Evolutionary conservation across 2,113 vertebrate species (phyloP).

Genomic region (Oenanthe melanoleuca): DNA sequence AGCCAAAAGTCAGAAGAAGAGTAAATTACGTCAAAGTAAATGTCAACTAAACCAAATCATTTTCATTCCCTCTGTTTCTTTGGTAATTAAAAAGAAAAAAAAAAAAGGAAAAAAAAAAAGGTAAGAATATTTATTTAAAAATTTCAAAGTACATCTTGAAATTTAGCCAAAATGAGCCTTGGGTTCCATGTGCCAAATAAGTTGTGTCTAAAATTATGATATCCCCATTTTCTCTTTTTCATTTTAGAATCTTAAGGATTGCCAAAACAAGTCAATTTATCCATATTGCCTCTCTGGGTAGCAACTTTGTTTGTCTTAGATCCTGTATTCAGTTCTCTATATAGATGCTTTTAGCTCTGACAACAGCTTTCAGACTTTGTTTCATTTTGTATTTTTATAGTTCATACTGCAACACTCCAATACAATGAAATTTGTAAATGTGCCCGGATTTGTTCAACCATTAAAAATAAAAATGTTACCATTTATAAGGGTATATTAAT

Average conservation of each 20-base stretch:
- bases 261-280: conserved; percentile 76
- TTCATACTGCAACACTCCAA: conserved; percentile 18
- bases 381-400: conserved; percentile 53
- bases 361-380: conserved; percentile 58
- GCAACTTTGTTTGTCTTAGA: conserved; percentile 69
- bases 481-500: not conserved
- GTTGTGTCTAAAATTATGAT: not conserved
- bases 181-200: not conserved
- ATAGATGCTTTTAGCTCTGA: conserved; percentile 66
- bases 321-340: conserved; percentile 50
- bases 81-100: not conserved
- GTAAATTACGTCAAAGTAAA: not conserved
- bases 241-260: conserved; percentile 57
- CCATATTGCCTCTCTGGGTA: conserved; percentile 59
- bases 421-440: conserved; percentile 9
- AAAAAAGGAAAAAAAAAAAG: not conserved
- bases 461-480: conserved; percentile 38
- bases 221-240: conserved; percentile 15
- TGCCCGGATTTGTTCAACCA: not conserved
- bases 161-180: not conserved
- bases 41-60: not conserved
- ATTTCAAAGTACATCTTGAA: not conserved
- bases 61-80: not conserved
- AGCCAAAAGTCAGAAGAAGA: not conserved
- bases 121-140: not conserved